Percentiles rank a stretch among this genome's conserved stretches.
These are phyloP conservation scores for Pelvicachromis taeniatus DNA, from an alignment of 2,113 vertebrate species.

Conservation along the genomic window DNA sequence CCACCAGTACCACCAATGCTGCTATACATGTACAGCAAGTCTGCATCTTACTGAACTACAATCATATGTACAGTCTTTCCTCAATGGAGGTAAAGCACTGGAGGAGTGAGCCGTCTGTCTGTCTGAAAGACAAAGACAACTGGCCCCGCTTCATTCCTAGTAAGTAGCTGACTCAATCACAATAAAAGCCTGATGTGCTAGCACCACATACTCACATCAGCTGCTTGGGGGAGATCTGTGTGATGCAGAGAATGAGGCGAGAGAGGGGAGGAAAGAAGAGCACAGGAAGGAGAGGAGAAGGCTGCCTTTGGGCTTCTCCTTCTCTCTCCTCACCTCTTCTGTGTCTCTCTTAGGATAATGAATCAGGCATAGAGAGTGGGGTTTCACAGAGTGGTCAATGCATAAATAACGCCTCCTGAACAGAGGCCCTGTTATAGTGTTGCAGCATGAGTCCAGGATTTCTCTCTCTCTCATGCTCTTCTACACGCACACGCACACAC, in stretches of 20 bases:
- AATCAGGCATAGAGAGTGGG: slow-evolving; percentile 60
- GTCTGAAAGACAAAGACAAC: slow-evolving; percentile 22
- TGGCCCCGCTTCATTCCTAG: slow-evolving; percentile 54
- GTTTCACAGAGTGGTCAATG: slow-evolving; percentile 64
- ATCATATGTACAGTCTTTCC: background rate
- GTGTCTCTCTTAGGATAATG: slow-evolving; percentile 54
- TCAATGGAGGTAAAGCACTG: background rate
- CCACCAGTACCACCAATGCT: background rate
- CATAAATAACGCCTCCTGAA: slow-evolving; percentile 70
- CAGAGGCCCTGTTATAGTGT: slow-evolving; percentile 37
- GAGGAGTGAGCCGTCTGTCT: slow-evolving; percentile 45
- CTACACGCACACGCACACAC: background rate
- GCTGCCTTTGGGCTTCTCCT: background rate
- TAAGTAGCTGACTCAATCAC: slow-evolving; percentile 59
- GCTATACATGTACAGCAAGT: background rate
- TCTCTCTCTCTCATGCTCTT: background rate
- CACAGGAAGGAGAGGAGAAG: background rate
- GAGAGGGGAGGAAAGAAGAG: background rate
- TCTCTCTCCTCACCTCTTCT: slow-evolving; percentile 13
- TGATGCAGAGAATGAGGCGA: slow-evolving; percentile 12
- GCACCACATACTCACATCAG: slow-evolving; percentile 22
- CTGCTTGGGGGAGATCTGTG: slow-evolving; percentile 35
- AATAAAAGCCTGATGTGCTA: slow-evolving; percentile 52
- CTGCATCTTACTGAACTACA: background rate
- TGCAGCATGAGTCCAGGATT: slow-evolving; percentile 16